These are phyloP conservation scores for Paraescarpia echinospica DNA, from an alignment of 1,140 invertebrate species.

Conservation along the genomic window DNA sequence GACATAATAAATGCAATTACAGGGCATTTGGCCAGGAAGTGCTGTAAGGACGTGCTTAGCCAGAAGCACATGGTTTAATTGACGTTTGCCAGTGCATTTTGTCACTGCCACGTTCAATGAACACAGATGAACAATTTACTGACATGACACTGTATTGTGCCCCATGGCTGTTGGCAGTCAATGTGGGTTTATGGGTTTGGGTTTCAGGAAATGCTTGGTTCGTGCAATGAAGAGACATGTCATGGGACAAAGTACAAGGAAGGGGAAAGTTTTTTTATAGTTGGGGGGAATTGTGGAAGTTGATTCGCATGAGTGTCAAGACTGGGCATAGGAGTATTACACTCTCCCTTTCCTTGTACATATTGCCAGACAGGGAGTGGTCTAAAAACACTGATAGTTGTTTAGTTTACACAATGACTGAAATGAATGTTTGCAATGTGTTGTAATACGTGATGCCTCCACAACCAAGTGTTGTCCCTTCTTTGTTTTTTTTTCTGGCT, in stretches of 20 bases:
- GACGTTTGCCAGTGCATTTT: not conserved
- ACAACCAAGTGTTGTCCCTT: not conserved
- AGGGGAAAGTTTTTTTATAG: not conserved
- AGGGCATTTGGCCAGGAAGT: not conserved
- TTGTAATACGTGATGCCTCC: not conserved
- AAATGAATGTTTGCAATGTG: not conserved
- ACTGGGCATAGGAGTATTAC: too few species aligned
- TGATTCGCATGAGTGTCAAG: too few species aligned
- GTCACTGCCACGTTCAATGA: not conserved
- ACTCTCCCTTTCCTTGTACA: not conserved
- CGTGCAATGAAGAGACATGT: not conserved
- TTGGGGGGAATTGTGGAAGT: not conserved
- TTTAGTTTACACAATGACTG: not conserved
- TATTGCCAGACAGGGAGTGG: not conserved
- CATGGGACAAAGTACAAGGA: not conserved
- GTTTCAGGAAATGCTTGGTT: not conserved
- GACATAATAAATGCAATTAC: not conserved
- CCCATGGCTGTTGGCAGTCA: too few species aligned
- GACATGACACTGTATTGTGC: not conserved
- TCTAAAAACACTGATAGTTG: not conserved
- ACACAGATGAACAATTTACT: not conserved
- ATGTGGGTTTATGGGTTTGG: not conserved
- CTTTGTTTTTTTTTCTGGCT: too few species aligned
- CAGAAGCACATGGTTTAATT: not conserved
- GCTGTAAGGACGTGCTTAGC: not conserved